Conservation (phyloP, 1,140 invertebrate genomes). For the Atta texana region DNA sequence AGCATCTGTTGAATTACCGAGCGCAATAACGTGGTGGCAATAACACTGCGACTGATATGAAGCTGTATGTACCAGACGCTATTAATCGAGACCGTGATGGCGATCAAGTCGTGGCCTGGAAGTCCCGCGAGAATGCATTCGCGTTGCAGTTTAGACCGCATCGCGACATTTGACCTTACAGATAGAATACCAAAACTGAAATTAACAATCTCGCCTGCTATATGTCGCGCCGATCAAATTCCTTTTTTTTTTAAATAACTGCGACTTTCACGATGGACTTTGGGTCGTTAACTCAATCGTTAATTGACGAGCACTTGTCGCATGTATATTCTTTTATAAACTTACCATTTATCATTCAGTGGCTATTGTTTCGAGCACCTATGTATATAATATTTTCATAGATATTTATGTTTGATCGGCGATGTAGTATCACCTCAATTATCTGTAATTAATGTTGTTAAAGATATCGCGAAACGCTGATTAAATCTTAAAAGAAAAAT, state of each 20-base stretch:
- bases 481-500: not conserved
- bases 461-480: not conserved
- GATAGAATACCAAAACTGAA: not conserved
- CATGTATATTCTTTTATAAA: not conserved
- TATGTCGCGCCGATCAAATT: not conserved
- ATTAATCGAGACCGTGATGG: constrained; percentile 45
- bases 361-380: not conserved
- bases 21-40: constrained; percentile 42
- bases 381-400: not conserved
- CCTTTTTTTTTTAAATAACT: not conserved
- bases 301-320: not conserved
- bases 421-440: not conserved
- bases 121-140: constrained; percentile 7
- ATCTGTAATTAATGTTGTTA: not conserved
- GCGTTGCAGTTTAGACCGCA: constrained; percentile 2
- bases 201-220: not conserved
- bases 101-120: constrained; percentile 19
- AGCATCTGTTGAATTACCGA: constrained; percentile 52
- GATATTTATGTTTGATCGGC: not conserved
- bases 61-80: constrained; percentile 44
- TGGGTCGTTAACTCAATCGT: not conserved
- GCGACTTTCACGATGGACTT: not conserved
- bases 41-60: constrained; percentile 54
- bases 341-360: constrained; percentile 1
- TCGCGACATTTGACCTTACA: constrained; percentile 2